Base-by-base conservation (phyloP, 2,113 vertebrate species). In the Indicator indicator region DNA sequence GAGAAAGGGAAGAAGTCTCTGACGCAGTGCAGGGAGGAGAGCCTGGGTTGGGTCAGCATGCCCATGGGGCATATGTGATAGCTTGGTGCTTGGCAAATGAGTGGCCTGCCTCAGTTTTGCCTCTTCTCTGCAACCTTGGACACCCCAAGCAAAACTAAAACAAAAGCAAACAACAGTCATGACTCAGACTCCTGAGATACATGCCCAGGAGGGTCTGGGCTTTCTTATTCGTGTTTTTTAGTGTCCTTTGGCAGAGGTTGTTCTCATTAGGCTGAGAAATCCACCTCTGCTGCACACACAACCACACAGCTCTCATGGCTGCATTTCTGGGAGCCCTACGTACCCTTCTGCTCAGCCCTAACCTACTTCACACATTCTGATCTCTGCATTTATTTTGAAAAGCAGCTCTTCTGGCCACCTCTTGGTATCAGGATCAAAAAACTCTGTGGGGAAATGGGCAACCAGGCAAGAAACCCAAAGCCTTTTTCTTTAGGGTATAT, bases 241-340 rank as follows among this genome's bases (percentile, higher is more conserved):
- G 24, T 8, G 36, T 86, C 48, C 59, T 80, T 54, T 58, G 48
- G 58, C 63, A 80, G 79, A 79, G 18, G 52, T 46, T 3, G 0
- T 32, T 80, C 52, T 87, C 63, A 21, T 9, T 32, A 67, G 48
- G 55, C 48, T 69, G 59, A 72, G 32, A 80, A 87, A 64, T 7
- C 50, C 36, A 68, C 13, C 30, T 76, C 19, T 77, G 59, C 62
- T 70, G 50, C 27, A 10, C 5, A n/a, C 54, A 62, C 46, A 63
- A 40, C 26, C 0, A 2, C n/a, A 14, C 3, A 9, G 33, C 17
- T 52, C 17, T 36, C 30, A 9, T 4, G 5, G n/a, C 52, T 62
- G 40, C 18, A 62, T 26, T n/a, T 2, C 0, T 12, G 44, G 58
- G 58, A 65, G 18, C 12, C 23, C 9, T 23, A 55, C 1, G 2